Conservation (phyloP, 2,113 vertebrate species). For the Gulo gulo region DNA sequence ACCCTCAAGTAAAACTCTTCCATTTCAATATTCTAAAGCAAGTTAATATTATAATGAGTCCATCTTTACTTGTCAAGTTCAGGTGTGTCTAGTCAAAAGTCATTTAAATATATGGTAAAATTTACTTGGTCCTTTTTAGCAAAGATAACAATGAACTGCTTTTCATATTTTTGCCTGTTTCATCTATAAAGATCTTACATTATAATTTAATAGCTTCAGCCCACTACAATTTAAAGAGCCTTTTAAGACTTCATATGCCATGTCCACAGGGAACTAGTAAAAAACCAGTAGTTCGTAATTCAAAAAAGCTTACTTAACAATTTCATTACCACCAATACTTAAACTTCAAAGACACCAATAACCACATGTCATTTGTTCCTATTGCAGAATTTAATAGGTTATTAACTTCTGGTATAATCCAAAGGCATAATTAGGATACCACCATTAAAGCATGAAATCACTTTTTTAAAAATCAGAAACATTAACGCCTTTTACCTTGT, state of each 20-base stretch:
- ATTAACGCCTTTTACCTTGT: not conserved
- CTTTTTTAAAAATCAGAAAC: conserved; percentile 2
- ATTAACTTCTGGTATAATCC: conserved; percentile 59
- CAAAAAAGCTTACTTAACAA: conserved; percentile 53
- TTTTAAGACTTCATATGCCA: conserved; percentile 17
- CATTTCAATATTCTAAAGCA: conserved; percentile 39
- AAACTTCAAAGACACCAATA: conserved; percentile 62
- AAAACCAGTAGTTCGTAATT: conserved; percentile 1
- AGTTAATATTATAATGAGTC: not conserved
- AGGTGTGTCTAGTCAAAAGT: not conserved
- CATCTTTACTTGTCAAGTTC: not conserved
- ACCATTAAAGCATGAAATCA: not conserved
- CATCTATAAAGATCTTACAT: not conserved
- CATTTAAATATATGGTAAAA: not conserved
- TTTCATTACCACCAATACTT: conserved; percentile 58
- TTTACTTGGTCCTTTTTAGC: not conserved
- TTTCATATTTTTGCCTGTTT: conserved; percentile 24
- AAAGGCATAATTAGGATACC: conserved; percentile 51
- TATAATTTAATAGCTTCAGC: conserved; percentile 15
- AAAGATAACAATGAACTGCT: not conserved
- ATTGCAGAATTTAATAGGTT: conserved; percentile 56
- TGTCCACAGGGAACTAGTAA: not conserved
- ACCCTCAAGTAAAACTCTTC: not conserved
- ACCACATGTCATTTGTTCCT: conserved; percentile 44
- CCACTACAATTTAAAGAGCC: not conserved